Base-by-base conservation (phyloP, 2,113 vertebrate species). In the Artemisiospiza belli region DNA sequence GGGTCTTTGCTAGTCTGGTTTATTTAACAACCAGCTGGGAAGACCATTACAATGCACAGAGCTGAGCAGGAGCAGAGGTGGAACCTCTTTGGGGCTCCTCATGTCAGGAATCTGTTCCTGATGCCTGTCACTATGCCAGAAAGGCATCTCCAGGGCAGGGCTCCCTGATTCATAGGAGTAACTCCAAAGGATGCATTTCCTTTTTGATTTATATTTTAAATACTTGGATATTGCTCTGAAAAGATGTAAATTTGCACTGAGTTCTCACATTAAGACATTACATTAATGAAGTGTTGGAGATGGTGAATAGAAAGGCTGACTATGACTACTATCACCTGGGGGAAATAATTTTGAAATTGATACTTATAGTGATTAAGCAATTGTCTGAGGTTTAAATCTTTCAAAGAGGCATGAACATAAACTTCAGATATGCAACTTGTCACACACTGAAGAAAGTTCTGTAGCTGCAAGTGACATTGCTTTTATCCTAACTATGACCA, bases 321-420 rank as follows among this genome's bases (percentile, higher is more conserved):
- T 91, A 55, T 57, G 63, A 83, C 70, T 81, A 35, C 39, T 67
- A 52, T 91, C 72, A 90, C 84, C 59, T 70, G 58, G 30, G 66
- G 54, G 59, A 90, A 74, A 77, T 93, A 93, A 90, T 93, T 97
- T 70, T 90, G n/a, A 94, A 88, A 58, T 67, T 75, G 72, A 41
- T 95, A 81, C 77, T 95, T 86, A 49, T 46, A 93, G 72, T 77
- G 47, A 86, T 96, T 92, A 94, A 93, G 68, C 37, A 88, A 52
- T 95, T 83, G 68, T 83, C 88, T 94, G 57, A 86, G 28, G 41
- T 90, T 95, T 88, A 93, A 63, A 83, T 93, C 82, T 74, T 94
- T 83, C 57, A 81, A 87, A 91, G 57, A 84, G 7, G 31, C 21
- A 44, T 25, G 78, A 87, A 70, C 33, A 49, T 90, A 83, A 94